phyloP scores from a whole-genome alignment of 2,797 vertebrate species.

The Pseudocheirus occidentalis region DNA sequence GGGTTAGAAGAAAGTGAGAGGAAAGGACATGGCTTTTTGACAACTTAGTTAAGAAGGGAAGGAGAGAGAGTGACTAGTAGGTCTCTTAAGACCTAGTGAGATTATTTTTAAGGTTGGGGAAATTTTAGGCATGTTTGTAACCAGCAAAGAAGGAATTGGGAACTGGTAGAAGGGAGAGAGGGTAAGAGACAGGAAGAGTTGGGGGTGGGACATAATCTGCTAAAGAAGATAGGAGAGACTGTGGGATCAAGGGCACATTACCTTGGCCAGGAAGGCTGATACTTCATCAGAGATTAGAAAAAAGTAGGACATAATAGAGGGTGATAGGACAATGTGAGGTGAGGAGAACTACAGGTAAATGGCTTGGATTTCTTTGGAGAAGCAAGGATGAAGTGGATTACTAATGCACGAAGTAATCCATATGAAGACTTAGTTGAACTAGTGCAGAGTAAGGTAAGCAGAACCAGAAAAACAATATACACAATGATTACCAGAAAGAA shows the following conservation, averaged over 20 bases:
- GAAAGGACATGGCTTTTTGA: slow-evolving; percentile 9
- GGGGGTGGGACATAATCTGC: too few relatives aligned
- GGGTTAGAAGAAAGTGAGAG: neutral
- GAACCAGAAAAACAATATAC: neutral
- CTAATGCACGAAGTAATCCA: neutral
- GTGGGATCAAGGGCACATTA: neutral
- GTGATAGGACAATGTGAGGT: too few relatives aligned
- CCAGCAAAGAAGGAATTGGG: slow-evolving; percentile 32
- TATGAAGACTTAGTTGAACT: neutral
- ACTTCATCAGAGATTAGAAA: neutral
- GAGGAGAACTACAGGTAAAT: neutral
- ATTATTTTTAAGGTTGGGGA: neutral
- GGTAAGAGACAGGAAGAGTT: neutral
- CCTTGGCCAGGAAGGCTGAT: neutral
- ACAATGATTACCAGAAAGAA: neutral
- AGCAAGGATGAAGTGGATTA: neutral
- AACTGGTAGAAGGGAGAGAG: neutral
- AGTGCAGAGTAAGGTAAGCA: neutral
- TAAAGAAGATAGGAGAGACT: neutral
- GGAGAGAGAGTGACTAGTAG: neutral
- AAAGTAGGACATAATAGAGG: neutral
- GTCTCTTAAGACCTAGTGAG: neutral
- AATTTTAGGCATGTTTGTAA: neutral
- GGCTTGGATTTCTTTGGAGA: neutral
- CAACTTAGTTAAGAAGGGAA: slow-evolving; percentile 19